Base-by-base conservation (phyloP, 92 coral and sea anemone species). In the Phenganax stokvisi region DNA sequence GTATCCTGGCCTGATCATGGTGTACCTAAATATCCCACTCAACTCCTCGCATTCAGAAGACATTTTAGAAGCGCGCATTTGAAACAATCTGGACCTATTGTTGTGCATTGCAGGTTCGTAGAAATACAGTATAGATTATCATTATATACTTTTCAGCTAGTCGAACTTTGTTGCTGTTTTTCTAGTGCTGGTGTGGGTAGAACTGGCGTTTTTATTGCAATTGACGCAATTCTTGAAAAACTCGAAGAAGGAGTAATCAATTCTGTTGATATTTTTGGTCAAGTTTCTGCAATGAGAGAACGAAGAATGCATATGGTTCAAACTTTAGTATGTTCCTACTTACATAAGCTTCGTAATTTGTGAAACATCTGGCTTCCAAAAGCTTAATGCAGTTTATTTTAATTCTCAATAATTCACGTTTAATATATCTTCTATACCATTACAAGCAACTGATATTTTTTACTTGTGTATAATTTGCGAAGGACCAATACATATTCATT, bases 1-100 rank as follows among this genome's bases (percentile, higher is more conserved):
- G 88, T 91, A 17, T 86, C 97, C 61, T 93, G 98, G 98, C 98
- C 98, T 9, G 98, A 93, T 76, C 98, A 93, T 81, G 98, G 97
- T 15, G 98, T 93, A 15, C 98, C 98, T 10, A 83, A 89, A 29
- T 96, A 91, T 88, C 90, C 98, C 85, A 90, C 91, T n/a, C 98
- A 92, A 6, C 84, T 93, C 75, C 86, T 93, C 27, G 90, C 97
- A 13, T 78, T 93, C 80, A 90, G 92, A 51, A 96, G 97, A 65
- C 96, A 89, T 71, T 89, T 87, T 15, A 72, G 79, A 57, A 56
- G 73, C 54, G 72, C 86, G 7, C 92, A 93, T 83, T 88, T 91
- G 28, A 76, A 90, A n/a, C 68, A 91, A 27, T 84, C 91, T 6
- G 97, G 92, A 30, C 98, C 98, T 3, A 83, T 87, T 76, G 79